These are phyloP conservation scores for Aspidiotus destructor DNA, from an alignment of 2,888 invertebrate genomes.

Conservation along the genomic window DNA sequence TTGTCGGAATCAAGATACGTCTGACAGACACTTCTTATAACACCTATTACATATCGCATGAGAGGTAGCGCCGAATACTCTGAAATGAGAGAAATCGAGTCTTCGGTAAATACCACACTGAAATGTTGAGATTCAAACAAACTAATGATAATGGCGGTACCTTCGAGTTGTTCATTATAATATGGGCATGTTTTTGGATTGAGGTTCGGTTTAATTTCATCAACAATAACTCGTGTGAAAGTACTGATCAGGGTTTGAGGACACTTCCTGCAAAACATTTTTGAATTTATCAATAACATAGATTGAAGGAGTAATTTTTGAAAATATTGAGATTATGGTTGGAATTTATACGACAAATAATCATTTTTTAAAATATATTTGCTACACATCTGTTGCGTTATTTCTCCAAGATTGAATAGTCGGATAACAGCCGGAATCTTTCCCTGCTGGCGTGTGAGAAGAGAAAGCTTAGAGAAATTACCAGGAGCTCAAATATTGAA, in stretches of 20 bases:
- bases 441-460: too few relatives aligned
- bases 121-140: constrained; percentile 12
- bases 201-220: constrained; percentile 55
- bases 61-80: constrained; percentile 62
- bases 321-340: too few relatives aligned
- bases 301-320: too few relatives aligned
- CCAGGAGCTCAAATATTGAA: constrained; percentile 67
- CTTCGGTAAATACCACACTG: too few relatives aligned
- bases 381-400: too few relatives aligned
- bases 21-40: constrained; percentile 60
- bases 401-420: too few relatives aligned
- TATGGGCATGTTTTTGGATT: constrained; percentile 48
- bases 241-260: constrained; percentile 58
- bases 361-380: too few relatives aligned
- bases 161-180: constrained; percentile 11
- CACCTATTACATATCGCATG: constrained; percentile 63
- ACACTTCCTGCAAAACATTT: constrained; percentile 53
- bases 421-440: too few relatives aligned
- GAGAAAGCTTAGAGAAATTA: constrained; percentile 40
- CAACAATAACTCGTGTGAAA: constrained; percentile 56
- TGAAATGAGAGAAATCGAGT: constrained; percentile 39
- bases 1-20: constrained; percentile 43
- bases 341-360: too few relatives aligned
- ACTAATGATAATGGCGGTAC: background rate
- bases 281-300: too few relatives aligned